phyloP scores from a whole-genome alignment of 2,888 invertebrate species.

The Chrysolina haemoptera region DNA sequence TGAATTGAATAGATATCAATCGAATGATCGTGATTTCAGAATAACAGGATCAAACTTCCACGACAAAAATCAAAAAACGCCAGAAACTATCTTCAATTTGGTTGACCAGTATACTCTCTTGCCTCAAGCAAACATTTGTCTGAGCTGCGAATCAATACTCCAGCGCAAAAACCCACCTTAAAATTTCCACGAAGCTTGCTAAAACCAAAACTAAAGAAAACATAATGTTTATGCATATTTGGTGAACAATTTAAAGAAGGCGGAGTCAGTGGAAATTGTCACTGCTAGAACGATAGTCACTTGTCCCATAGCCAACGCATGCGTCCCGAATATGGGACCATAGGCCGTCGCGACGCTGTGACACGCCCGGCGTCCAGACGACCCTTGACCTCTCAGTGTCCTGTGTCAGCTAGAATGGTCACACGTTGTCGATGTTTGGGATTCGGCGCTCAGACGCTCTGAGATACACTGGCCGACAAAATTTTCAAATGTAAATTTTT shows the following conservation, averaged over 20 bases:
- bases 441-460: slow-evolving; percentile 44
- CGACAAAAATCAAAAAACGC: not conserved
- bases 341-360: slow-evolving; percentile 69
- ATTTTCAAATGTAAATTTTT: not conserved
- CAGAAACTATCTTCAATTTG: slow-evolving; percentile 10
- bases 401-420: slow-evolving; percentile 60
- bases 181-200: not conserved
- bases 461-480: slow-evolving; percentile 18
- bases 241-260: slow-evolving; percentile 50
- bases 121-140: slow-evolving; percentile 27
- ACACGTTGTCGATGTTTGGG: slow-evolving; percentile 45
- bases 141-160: slow-evolving; percentile 24
- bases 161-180: slow-evolving; percentile 21
- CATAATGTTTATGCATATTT: not conserved
- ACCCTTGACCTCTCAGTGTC: slow-evolving; percentile 69
- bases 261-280: slow-evolving; percentile 67
- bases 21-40: too few relatives aligned
- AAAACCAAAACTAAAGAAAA: not conserved
- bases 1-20: too few relatives aligned
- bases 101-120: slow-evolving; percentile 19
- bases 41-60: not conserved
- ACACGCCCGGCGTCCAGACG: slow-evolving; percentile 69
- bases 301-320: slow-evolving; percentile 67
- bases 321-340: slow-evolving; percentile 67
- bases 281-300: slow-evolving; percentile 69